A percentile compares a stretch with the other conserved stretches of the same genome.
Conservation (phyloP, 2,888 invertebrate genomes). For the Andrena haemorrhoa region DNA sequence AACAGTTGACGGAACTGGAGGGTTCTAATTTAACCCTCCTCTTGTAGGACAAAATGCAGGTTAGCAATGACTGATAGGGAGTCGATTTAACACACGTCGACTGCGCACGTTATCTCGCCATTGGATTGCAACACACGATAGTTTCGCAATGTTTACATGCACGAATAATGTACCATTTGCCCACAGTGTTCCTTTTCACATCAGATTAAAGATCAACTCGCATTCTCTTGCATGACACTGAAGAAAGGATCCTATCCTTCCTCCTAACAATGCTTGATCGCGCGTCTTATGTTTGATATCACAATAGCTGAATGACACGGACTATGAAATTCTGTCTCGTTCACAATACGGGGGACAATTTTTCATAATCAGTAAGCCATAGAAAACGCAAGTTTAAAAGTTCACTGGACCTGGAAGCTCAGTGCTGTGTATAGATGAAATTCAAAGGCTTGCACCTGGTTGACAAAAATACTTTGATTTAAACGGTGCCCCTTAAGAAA, state of each 20-base stretch:
- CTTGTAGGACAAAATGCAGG: not conserved
- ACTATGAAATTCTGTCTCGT: slow-evolving; percentile 22
- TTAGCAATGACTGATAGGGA: not conserved
- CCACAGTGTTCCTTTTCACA: slow-evolving; percentile 28
- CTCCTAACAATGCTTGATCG: slow-evolving; percentile 26
- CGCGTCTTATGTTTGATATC: slow-evolving; percentile 16
- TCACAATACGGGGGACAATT: slow-evolving; percentile 12
- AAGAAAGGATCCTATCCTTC: slow-evolving; percentile 38
- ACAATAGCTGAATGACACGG: slow-evolving; percentile 34
- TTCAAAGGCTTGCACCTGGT: not conserved
- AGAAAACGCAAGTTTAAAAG: slow-evolving; percentile 23
- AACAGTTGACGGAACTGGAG: too few relatives aligned
- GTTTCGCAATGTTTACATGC: slow-evolving; percentile 26
- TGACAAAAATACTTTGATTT: not conserved
- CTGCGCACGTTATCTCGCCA: too few relatives aligned
- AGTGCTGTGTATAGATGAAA: not conserved
- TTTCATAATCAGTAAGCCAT: slow-evolving; percentile 29
- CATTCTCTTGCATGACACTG: slow-evolving; percentile 29
- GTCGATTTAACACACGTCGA: slow-evolving; percentile 1
- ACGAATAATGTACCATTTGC: slow-evolving; percentile 27
- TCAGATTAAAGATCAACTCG: slow-evolving; percentile 34
- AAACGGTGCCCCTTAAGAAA: not conserved
- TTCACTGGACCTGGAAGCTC: not conserved
- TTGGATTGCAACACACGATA: slow-evolving; percentile 12
- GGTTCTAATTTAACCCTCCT: not conserved